These are phyloP conservation scores for Dicrostonyx torquatus DNA, from an alignment of 2,797 vertebrate genomes.

Conservation along the genomic window DNA sequence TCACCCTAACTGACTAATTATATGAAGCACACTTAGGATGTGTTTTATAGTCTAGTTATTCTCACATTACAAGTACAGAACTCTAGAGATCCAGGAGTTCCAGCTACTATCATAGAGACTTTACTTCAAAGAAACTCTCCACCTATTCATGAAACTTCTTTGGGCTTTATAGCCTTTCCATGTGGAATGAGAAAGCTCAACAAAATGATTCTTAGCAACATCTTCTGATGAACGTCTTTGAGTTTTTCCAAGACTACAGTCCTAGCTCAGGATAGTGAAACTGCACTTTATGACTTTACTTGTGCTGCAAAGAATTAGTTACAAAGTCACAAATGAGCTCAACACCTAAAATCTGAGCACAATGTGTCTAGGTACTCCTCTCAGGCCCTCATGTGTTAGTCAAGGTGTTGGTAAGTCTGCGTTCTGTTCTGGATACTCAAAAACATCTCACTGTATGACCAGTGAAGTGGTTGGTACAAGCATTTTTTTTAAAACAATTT, in stretches of 20 bases:
- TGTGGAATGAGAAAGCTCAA: not conserved
- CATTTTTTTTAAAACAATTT: not conserved
- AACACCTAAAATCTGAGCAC: not conserved
- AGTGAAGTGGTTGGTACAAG: not conserved
- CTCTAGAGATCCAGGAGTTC: not conserved
- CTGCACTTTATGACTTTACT: not conserved
- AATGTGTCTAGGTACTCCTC: not conserved
- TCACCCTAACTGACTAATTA: not conserved
- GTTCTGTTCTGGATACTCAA: not conserved
- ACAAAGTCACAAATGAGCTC: not conserved
- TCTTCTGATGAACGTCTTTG: not conserved
- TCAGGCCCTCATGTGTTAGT: not conserved
- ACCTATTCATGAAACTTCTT: not conserved
- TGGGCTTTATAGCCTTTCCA: not conserved
- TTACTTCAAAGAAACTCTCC: not conserved
- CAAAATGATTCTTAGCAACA: not conserved
- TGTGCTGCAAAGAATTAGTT: not conserved
- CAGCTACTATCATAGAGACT: not conserved
- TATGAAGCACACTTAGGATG: not conserved
- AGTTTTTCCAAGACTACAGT: not conserved
- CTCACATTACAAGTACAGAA: not conserved
- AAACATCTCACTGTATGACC: not conserved
- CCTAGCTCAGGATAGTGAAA: not conserved
- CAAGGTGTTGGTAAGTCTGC: not conserved
- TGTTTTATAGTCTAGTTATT: not conserved